Evolutionary conservation across 53 echinoderm and acorn worm genomes (phyloP).

Genomic region (Astropecten irregularis): DNA sequence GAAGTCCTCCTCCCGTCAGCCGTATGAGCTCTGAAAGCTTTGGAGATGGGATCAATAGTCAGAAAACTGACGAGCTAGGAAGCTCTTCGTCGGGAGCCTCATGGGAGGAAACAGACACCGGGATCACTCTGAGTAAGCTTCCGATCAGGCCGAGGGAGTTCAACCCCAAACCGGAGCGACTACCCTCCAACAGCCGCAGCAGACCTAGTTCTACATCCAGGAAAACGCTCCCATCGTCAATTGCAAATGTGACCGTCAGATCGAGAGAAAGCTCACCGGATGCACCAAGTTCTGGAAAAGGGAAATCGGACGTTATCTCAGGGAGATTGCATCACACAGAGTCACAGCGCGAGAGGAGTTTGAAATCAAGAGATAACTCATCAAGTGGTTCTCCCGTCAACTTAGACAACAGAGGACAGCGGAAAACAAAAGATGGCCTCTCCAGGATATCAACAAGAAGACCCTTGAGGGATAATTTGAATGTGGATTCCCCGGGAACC

Average conservation of each 20-base stretch:
- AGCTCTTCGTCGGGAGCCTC: background rate
- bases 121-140: conserved; percentile 29
- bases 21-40: background rate
- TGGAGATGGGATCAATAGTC: background rate
- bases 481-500: background rate
- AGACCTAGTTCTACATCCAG: background rate
- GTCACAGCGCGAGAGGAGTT: background rate
- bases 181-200: conserved; percentile 16
- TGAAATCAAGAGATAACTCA: conserved; percentile 22
- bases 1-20: background rate
- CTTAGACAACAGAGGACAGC: background rate
- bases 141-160: conserved; percentile 63
- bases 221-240: background rate
- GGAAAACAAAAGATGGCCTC: background rate
- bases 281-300: background rate
- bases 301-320: background rate
- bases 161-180: conserved; percentile 63
- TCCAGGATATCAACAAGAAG: background rate
- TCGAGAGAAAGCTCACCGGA: conserved; percentile 22
- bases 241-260: background rate
- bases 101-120: conserved; percentile 1
- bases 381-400: background rate
- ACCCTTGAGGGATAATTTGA: background rate
- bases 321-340: background rate
- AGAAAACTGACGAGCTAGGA: background rate